These are phyloP conservation scores for Pimephales promelas DNA, from an alignment of 2,113 vertebrate genomes.

Conservation along the genomic window DNA sequence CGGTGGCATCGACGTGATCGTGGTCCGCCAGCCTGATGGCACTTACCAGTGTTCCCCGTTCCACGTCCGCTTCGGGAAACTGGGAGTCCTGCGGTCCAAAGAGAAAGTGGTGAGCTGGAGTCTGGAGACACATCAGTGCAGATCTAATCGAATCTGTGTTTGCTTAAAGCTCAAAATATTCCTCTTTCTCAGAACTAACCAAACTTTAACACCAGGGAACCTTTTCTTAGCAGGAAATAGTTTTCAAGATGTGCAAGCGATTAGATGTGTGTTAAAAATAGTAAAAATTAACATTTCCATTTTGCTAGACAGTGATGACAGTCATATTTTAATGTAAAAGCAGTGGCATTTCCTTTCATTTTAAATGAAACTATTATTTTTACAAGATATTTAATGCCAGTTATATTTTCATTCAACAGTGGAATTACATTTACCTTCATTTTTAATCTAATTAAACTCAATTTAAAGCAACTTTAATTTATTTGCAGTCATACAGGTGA, in stretches of 20 bases:
- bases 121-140: background rate
- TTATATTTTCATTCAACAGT: background rate
- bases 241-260: background rate
- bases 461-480: background rate
- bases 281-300: background rate
- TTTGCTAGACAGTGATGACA: background rate
- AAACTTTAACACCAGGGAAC: background rate
- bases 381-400: background rate
- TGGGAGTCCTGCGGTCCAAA: constrained; percentile 88
- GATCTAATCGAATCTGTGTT: background rate
- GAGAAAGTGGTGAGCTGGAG: constrained; percentile 89
- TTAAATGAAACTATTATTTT: background rate
- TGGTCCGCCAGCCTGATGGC: constrained; percentile 88
- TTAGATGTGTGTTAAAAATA: background rate
- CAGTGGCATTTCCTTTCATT: background rate
- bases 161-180: background rate
- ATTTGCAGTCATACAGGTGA: background rate
- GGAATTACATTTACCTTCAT: background rate
- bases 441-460: background rate
- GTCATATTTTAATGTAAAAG: background rate
- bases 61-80: constrained; percentile 92
- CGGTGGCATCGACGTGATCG: constrained; percentile 89
- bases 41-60: constrained; percentile 93
- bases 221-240: background rate
- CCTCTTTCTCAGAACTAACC: background rate